Evolutionary conservation across 2,888 invertebrate genomes (phyloP).

Genomic region (Plusia festucae): DNA sequence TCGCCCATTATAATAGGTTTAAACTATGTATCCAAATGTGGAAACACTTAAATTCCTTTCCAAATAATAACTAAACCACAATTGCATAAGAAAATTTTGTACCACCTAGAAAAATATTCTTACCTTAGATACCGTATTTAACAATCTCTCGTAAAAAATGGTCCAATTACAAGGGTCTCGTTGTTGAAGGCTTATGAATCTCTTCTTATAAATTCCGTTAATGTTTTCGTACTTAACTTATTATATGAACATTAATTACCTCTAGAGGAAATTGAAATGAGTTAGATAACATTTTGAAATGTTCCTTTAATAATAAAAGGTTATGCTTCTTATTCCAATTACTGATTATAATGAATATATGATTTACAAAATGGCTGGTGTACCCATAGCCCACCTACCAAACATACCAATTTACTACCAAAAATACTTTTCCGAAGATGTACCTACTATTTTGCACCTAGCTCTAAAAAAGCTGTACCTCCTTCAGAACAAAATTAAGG

Average conservation of each 20-base stretch:
- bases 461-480: too few species aligned
- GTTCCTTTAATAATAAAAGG: slow-evolving; percentile 25
- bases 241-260: slow-evolving; percentile 66
- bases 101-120: slow-evolving; percentile 38
- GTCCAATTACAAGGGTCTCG: slow-evolving; percentile 56
- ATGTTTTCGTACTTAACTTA: slow-evolving; percentile 68
- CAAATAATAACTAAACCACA: too few species aligned
- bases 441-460: too few species aligned
- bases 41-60: not conserved
- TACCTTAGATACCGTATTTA: slow-evolving; percentile 13
- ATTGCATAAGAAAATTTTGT: too few species aligned
- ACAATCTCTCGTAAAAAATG: slow-evolving; percentile 61
- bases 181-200: slow-evolving; percentile 64
- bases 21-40: too few species aligned
- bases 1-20: too few species aligned
- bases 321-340: slow-evolving; percentile 20
- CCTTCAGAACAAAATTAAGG: too few species aligned
- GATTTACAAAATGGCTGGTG: too few species aligned
- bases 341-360: too few species aligned
- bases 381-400: too few species aligned
- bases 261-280: slow-evolving; percentile 52
- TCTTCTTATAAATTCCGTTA: slow-evolving; percentile 63
- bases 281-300: slow-evolving; percentile 55
- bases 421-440: too few species aligned
- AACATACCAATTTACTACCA: too few species aligned